These are phyloP conservation scores for Chaetodon auriga DNA, from an alignment of 2,113 vertebrate genomes.

Conservation along the genomic window DNA sequence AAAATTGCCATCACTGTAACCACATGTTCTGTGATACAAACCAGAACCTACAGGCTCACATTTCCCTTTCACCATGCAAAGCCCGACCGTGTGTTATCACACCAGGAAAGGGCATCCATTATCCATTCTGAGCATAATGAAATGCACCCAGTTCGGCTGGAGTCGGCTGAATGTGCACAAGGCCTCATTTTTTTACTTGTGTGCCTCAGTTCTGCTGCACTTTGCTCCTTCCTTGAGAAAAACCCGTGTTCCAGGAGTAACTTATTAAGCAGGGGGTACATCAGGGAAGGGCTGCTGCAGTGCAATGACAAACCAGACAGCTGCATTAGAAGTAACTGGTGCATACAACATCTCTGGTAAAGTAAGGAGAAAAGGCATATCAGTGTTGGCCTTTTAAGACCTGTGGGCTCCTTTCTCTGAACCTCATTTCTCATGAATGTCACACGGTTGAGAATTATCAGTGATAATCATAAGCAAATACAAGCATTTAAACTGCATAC, in stretches of 20 bases:
- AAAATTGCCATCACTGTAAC: constrained; percentile 8
- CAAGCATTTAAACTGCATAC: not conserved
- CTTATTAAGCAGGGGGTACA: not conserved
- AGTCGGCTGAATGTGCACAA: not conserved
- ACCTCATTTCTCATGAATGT: not conserved
- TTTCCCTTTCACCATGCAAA: constrained; percentile 30
- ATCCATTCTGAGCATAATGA: constrained; percentile 20
- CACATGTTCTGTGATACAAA: constrained; percentile 46
- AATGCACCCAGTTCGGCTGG: constrained; percentile 20
- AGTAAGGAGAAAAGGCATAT: not conserved
- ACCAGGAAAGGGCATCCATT: constrained; percentile 43
- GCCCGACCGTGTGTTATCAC: constrained; percentile 30
- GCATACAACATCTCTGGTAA: not conserved
- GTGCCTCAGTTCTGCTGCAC: not conserved
- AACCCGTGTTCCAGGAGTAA: not conserved
- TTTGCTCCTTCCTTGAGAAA: not conserved
- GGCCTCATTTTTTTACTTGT: not conserved
- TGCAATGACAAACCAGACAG: not conserved
- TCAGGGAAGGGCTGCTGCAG: not conserved
- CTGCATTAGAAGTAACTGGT: not conserved
- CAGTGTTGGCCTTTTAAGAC: not conserved
- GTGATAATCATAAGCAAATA: no score
- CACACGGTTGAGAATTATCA: no score
- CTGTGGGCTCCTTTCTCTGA: not conserved
- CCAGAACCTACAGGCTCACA: constrained; percentile 46